Evolutionary conservation across 2,888 invertebrate species (phyloP), one percentile per base, ranked within the genome.

Genomic region (Cerastis leucographa): DNA sequence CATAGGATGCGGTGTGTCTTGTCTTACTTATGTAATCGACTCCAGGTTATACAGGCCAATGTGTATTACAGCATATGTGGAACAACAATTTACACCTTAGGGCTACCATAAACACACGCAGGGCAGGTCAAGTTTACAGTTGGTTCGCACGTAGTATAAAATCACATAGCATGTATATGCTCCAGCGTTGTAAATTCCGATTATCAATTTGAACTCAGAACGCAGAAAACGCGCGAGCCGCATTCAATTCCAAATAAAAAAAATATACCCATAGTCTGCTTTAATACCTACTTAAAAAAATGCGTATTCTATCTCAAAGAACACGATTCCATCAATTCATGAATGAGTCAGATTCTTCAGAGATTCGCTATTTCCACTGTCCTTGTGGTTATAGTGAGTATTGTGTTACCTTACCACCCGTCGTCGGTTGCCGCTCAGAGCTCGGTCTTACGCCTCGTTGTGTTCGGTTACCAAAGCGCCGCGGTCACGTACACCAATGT

Each of bases 371-470:
- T 80, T 81, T 80, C 74, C 71, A 64, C 42, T 75, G 70, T 85
- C 83, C 78, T 86, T 88, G 87, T 72, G 89, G 88, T 87, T 83
- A 51, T 74, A 78, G 61, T 83, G 67, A 78, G 68, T 83, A 71
- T 88, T 81, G 64, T 65, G 69, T 85, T 83, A 72, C 79, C 42
- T 76, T 79, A 59, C 64, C 78, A 81, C 71, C 71, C 83, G 79
- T 66, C 80, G 80, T 46, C 42, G 77, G 62, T 72, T 70, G 64
- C 61, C n/a, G 67, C 54, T 72, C 65, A 86, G 88, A 22, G 67
- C 46, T 74, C 65, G 87, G 90, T 90, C 89, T 81, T 82, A 85
- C 85, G 87, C 84, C 82, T 90, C 85, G 85, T 87, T 89, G 84
- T 82, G 78, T 85, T 81, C 81, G 71, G 85, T 85, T 78, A 80